phyloP scores from a whole-genome alignment of 2,888 invertebrate species.

The Drosophila cracens region DNA sequence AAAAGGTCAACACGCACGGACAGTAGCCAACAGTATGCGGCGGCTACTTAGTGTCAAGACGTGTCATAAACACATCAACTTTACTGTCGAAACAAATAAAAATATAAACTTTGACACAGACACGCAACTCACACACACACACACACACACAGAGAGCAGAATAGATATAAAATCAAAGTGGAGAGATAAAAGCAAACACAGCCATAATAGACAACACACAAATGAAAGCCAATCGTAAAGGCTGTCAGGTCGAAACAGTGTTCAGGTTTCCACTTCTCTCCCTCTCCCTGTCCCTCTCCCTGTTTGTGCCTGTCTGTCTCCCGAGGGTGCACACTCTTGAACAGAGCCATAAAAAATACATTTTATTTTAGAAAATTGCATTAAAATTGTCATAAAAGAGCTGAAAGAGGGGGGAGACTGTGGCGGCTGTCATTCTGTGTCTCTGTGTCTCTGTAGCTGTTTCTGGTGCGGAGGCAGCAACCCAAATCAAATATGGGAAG shows the following conservation, averaged over 20 bases:
- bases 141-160: conserved; percentile 5
- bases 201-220: conserved; percentile 58
- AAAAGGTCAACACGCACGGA: conserved; percentile 71
- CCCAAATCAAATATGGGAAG: conserved; percentile 75
- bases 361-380: conserved; percentile 80
- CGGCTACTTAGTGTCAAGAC: conserved; percentile 80
- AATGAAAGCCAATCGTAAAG: conserved; percentile 64
- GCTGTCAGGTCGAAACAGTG: conserved; percentile 34
- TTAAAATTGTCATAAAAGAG: conserved; percentile 75
- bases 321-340: conserved; percentile 57
- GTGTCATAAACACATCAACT: conserved; percentile 81
- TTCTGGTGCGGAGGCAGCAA: conserved; percentile 12
- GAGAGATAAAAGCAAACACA: conserved; percentile 67
- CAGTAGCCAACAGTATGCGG: conserved; percentile 65
- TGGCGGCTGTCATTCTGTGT: conserved; percentile 11
- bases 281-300: neutral
- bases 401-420: conserved; percentile 20
- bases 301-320: conserved; percentile 4
- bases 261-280: conserved; percentile 6
- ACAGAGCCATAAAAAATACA: conserved; percentile 72
- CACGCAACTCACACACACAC: conserved; percentile 22
- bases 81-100: conserved; percentile 81
- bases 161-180: conserved; percentile 70
- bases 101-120: conserved; percentile 78
- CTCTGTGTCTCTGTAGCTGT: conserved; percentile 5